Evolutionary conservation across 2,113 vertebrate species (phyloP).

Genomic region (Engystomops pustulosus): DNA sequence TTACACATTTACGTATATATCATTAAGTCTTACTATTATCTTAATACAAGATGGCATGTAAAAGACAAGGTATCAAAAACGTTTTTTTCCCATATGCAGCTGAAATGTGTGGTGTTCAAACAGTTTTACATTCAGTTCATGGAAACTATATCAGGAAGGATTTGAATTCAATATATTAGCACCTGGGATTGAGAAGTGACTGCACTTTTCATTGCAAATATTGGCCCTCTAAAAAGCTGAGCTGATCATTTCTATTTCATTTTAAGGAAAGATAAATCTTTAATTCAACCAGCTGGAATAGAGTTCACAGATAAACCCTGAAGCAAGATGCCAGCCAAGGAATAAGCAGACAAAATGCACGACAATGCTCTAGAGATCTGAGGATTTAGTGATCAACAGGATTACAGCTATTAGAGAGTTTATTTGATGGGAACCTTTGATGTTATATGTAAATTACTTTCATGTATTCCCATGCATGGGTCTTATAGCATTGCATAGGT

Average conservation of each 20-base stretch:
- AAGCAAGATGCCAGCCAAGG: conserved; percentile 34
- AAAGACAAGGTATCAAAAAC: no score
- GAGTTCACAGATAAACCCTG: conserved; percentile 20
- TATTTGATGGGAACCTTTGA: background rate
- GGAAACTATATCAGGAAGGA: background rate
- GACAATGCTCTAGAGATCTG: conserved; percentile 42
- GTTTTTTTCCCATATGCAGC: background rate
- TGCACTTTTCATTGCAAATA: conserved; percentile 34
- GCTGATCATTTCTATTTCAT: conserved; percentile 42
- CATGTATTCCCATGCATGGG: background rate
- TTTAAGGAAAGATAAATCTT: conserved; percentile 38
- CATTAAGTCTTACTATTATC: no score
- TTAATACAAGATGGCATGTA: no score
- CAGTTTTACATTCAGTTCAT: background rate
- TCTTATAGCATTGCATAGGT: background rate
- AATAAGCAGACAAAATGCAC: conserved; percentile 39
- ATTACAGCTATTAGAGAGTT: conserved; percentile 26
- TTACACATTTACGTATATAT: no score
- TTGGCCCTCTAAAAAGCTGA: conserved; percentile 4
- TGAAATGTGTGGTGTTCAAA: background rate
- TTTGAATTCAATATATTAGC: conserved; percentile 22
- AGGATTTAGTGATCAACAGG: conserved; percentile 35
- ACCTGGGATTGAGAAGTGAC: conserved; percentile 20
- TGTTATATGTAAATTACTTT: conserved; percentile 27
- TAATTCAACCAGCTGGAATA: conserved; percentile 39